Conservation (phyloP, 2,888 invertebrate species). For the Matsumyia berberina region DNA sequence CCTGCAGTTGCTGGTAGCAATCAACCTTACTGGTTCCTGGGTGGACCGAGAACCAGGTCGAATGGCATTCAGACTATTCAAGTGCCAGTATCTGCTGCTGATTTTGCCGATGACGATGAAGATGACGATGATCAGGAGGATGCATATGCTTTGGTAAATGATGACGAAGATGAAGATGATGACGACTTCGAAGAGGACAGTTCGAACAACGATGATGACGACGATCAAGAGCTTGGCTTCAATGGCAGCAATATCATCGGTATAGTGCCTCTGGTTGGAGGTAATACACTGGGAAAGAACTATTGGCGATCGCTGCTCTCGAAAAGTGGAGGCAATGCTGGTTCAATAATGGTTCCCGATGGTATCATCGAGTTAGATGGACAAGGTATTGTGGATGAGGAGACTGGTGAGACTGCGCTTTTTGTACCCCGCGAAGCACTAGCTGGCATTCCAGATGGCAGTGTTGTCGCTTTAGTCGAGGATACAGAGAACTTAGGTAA, state of each 20-base stretch:
- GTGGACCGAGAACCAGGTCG: conserved; percentile 79
- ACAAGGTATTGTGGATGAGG: conserved; percentile 80
- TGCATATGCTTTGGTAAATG: conserved; percentile 19
- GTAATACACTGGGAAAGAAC: conserved; percentile 4
- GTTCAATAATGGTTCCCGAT: conserved; percentile 81
- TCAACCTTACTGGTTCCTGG: conserved; percentile 81
- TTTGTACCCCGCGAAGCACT: conserved; percentile 80
- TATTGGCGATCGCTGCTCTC: conserved; percentile 26
- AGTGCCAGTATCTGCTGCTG: conserved; percentile 59
- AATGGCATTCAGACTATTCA: conserved; percentile 74
- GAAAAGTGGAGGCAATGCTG: conserved; percentile 78
- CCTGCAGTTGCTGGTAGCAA: conserved; percentile 56
- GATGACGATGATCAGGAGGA: conserved; percentile 72
- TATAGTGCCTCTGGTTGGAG: conserved; percentile 37
- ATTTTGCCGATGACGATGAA: conserved; percentile 78
- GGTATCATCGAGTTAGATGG: conserved; percentile 81
- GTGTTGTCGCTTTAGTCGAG: conserved; percentile 81
- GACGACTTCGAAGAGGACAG: conserved; percentile 41
- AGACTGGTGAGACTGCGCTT: conserved; percentile 80
- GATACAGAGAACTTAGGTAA: conserved; percentile 78
- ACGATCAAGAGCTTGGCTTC: conserved; percentile 22
- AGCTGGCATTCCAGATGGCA: conserved; percentile 81
- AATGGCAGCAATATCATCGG: conserved; percentile 34
- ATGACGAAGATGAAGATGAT: conserved; percentile 70
- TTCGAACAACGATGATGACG: conserved; percentile 33